A percentile compares a stretch with the other conserved stretches of the same genome.
Evolutionary conservation across 2,888 invertebrate genomes (phyloP).

Genomic region (Iphiclides podalirius): DNA sequence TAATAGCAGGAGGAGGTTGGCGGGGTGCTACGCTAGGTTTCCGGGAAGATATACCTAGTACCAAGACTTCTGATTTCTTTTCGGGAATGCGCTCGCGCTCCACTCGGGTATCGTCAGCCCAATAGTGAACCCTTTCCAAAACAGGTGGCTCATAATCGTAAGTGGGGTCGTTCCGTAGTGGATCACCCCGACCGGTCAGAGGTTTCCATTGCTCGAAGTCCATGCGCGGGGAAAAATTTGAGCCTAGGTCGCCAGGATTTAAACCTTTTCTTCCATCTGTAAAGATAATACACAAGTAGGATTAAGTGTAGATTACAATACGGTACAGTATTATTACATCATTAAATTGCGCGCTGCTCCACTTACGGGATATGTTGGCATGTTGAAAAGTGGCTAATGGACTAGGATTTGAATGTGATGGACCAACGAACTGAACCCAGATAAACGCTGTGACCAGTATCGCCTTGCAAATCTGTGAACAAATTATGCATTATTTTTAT

Average conservation of each 20-base stretch:
- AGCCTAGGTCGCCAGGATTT: conserved; percentile 46
- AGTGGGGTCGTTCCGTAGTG: conserved; percentile 90
- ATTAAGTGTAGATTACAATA: too few relatives aligned
- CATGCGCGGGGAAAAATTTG: conserved; percentile 86
- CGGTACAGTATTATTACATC: too few relatives aligned
- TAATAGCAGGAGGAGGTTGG: conserved; percentile 49
- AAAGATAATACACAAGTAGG: conserved; percentile 29
- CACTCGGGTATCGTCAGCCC: conserved; percentile 84
- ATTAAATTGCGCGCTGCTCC: not conserved
- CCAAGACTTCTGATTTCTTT: conserved; percentile 85
- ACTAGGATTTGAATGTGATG: conserved; percentile 29
- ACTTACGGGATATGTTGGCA: conserved; percentile 35
- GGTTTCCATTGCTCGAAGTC: conserved; percentile 93
- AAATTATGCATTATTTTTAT: not conserved
- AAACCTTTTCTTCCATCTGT: conserved; percentile 49
- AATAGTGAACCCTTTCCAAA: conserved; percentile 88
- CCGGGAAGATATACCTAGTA: conserved; percentile 85
- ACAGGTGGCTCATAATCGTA: conserved; percentile 92
- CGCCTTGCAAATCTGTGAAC: conserved; percentile 9
- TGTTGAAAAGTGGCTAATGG: conserved; percentile 31
- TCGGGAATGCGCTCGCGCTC: conserved; percentile 74
- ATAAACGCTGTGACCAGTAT: conserved; percentile 2
- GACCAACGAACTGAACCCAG: conserved; percentile 1
- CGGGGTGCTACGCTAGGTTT: conserved; percentile 81
- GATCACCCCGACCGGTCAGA: conserved; percentile 87